Percentiles rank a stretch among this genome's conserved stretches.
These are phyloP conservation scores for Cottoperca gobio DNA, from an alignment of 2,797 vertebrate genomes.

Conservation along the genomic window DNA sequence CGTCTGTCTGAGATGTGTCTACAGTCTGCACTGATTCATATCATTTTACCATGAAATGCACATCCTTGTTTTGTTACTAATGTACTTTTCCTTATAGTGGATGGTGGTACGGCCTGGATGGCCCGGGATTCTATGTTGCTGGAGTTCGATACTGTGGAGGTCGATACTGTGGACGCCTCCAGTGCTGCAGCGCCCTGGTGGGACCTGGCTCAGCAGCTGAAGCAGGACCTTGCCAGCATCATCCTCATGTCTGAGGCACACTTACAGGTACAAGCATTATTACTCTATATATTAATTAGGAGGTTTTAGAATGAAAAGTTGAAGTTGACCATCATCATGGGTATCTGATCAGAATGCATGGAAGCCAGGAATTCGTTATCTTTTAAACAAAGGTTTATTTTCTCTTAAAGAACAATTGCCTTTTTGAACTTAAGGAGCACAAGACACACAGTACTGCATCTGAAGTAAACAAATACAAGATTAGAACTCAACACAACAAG, in stretches of 20 bases:
- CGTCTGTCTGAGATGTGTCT: background rate
- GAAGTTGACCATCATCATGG: no score
- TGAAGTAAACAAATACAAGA: no score
- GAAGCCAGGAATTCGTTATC: no score
- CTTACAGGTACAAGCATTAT: conserved; percentile 85
- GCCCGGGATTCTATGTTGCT: conserved; percentile 74
- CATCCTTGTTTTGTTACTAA: background rate
- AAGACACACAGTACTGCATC: no score
- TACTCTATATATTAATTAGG: background rate
- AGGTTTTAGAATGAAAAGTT: no score
- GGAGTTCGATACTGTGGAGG: conserved; percentile 78
- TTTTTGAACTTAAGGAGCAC: no score
- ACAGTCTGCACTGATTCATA: background rate
- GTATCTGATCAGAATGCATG: no score
- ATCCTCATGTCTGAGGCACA: conserved; percentile 93
- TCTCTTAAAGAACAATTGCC: no score
- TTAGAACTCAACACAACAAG: no score
- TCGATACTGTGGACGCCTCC: conserved; percentile 79
- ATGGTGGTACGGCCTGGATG: conserved; percentile 88
- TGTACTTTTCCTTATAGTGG: conserved; percentile 70
- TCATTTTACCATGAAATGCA: background rate
- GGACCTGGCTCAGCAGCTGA: conserved; percentile 87
- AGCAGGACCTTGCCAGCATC: conserved; percentile 89
- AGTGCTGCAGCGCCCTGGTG: conserved; percentile 80
- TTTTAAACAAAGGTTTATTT: no score